Conservation (phyloP, 2,113 vertebrate species). For the Anguilla japonica region DNA sequence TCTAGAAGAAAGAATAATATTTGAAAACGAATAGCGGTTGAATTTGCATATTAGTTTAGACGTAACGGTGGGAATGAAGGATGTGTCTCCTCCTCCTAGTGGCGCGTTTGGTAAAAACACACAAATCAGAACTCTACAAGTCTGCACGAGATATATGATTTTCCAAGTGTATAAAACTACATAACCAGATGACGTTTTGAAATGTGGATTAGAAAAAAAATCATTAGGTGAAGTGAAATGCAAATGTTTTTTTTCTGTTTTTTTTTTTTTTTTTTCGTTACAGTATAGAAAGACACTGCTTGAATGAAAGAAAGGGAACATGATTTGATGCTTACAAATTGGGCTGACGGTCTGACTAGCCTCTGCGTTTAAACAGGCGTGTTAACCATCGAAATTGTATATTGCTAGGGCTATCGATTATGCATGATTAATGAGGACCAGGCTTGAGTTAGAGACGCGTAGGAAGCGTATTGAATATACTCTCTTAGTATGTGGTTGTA, state of each 20-base stretch:
- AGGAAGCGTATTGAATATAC: too few species aligned
- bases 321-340: too few species aligned
- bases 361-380: too few species aligned
- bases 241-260: not conserved
- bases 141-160: not conserved
- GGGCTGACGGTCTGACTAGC: too few species aligned
- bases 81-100: conserved; percentile 65
- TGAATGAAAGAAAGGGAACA: not conserved
- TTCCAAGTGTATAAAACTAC: not conserved
- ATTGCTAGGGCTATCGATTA: not conserved
- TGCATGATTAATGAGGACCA: not conserved
- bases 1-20: too few species aligned
- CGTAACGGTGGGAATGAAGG: not conserved
- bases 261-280: not conserved
- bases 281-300: not conserved
- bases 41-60: not conserved
- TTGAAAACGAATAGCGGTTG: not conserved
- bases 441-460: too few species aligned
- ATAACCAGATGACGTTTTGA: not conserved
- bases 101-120: conserved; percentile 37
- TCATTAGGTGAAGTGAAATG: not conserved
- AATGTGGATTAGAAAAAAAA: not conserved
- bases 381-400: too few species aligned
- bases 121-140: not conserved
- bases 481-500: too few species aligned